Evolutionary conservation across 2,888 invertebrate genomes (phyloP).

Genomic region (Tetragonula carbonaria): DNA sequence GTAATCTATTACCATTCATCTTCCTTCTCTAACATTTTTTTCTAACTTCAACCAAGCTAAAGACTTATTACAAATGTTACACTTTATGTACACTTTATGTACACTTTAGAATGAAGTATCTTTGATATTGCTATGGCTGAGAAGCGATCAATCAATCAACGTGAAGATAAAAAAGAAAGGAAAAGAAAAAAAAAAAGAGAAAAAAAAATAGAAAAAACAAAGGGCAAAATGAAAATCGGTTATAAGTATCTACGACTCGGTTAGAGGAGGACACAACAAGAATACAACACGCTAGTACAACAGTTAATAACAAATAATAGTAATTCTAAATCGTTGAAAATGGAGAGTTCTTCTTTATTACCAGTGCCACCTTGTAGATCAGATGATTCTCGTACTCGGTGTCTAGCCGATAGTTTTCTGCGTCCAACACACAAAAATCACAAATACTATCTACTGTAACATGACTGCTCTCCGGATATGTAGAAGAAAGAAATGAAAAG

Average conservation of each 20-base stretch:
- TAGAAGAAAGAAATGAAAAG: conserved; percentile 25
- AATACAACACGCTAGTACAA: conserved; percentile 49
- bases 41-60: too few relatives aligned
- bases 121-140: neutral
- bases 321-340: conserved; percentile 65
- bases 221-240: neutral
- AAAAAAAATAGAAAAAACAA: neutral
- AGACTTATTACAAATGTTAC: too few relatives aligned
- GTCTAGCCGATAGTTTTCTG: conserved; percentile 99
- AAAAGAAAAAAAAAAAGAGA: neutral
- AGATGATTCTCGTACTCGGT: conserved; percentile 99
- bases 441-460: conserved; percentile 76
- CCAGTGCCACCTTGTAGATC: conserved; percentile 98
- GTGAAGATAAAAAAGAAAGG: neutral
- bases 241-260: neutral
- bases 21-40: too few relatives aligned
- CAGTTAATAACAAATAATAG: conserved; percentile 23
- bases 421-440: conserved; percentile 84
- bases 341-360: conserved; percentile 81
- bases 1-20: too few relatives aligned
- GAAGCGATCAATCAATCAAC: neutral
- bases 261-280: conserved; percentile 64
- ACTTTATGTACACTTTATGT: too few relatives aligned
- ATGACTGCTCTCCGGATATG: conserved; percentile 58
- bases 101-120: neutral